Base-by-base conservation (phyloP, 2,113 vertebrate species). In the Forbesichthys papilliferus region DNA sequence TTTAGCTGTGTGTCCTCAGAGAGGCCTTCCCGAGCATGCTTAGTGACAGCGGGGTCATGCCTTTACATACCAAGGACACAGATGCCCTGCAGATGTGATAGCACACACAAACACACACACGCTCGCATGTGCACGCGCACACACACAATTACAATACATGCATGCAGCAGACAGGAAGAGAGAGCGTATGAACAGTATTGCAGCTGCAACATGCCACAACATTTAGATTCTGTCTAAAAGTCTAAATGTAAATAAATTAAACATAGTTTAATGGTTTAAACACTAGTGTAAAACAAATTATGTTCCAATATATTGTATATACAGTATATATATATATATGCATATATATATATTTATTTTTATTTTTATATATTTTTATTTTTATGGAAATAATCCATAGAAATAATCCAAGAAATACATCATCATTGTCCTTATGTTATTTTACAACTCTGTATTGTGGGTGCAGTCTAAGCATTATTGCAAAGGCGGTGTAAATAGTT, bases 31-130 rank as follows among this genome's bases (percentile, higher is more conserved):
- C 64, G 74, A 69, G 81, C 87, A 93, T 84, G 83, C 84, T 90
- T 88, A 87, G 78, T 91, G 93, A 92, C 93, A 92, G 93, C 90
- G 90, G 90, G 91, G 93, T 91, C 92, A 89, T 84, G 88, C 92
- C 89, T 88, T 90, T 83, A 87, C 88, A 87, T 92, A 91, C 88
- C 73, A 82, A 86, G 91, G 88, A 89, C 90, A 90, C 92, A 93
- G 91, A 90, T 93, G 92, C 90, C 91, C 90, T 77, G 84, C 87
- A 91, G 90, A 91, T 80, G 84, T 83, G 77, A 79, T 73, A 11
- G 54, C n/a, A 52, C 66, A 82, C 69, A 71, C 64, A 62, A 34
- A 11, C 68, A 76, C 76, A 74, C 68, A 80, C 68, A 61, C 48
- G 49, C 20, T 36, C 56, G 61, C 65, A 57, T 57, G 58, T 34